phyloP scores from a whole-genome alignment of 2,113 vertebrate genomes.

The Steatornis caripensis region DNA sequence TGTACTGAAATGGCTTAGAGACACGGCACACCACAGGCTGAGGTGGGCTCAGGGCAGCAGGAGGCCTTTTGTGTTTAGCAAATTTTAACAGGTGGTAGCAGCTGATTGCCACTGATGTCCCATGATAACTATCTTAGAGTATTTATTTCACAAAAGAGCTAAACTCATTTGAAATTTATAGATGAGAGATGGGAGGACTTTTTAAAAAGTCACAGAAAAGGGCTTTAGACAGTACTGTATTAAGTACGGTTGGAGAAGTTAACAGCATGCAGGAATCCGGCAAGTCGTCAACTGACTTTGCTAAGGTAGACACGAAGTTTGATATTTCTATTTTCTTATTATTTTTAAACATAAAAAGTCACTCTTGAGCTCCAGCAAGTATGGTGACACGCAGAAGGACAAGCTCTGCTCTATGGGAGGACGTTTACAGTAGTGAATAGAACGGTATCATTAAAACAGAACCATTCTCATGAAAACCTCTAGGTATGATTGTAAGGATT shows the following conservation, averaged over 20 bases:
- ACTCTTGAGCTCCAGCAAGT: not conserved
- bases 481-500: not conserved
- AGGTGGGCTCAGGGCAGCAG: not conserved
- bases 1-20: not conserved
- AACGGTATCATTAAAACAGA: not conserved
- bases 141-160: not conserved
- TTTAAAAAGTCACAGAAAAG: not conserved
- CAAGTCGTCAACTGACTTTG: not conserved
- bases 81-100: not conserved
- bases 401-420: not conserved
- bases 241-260: not conserved
- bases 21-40: not conserved
- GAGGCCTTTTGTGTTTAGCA: not conserved
- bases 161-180: not conserved
- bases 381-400: not conserved
- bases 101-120: not conserved
- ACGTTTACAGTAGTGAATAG: not conserved
- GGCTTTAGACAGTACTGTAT: not conserved
- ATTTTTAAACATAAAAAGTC: not conserved
- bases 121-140: not conserved
- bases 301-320: not conserved
- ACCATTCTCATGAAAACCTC: not conserved
- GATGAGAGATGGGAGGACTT: not conserved
- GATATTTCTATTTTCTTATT: fast-evolving
- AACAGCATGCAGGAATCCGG: not conserved